phyloP scores from a whole-genome alignment of 2,888 invertebrate genomes.

The Oscheius sp. region DNA sequence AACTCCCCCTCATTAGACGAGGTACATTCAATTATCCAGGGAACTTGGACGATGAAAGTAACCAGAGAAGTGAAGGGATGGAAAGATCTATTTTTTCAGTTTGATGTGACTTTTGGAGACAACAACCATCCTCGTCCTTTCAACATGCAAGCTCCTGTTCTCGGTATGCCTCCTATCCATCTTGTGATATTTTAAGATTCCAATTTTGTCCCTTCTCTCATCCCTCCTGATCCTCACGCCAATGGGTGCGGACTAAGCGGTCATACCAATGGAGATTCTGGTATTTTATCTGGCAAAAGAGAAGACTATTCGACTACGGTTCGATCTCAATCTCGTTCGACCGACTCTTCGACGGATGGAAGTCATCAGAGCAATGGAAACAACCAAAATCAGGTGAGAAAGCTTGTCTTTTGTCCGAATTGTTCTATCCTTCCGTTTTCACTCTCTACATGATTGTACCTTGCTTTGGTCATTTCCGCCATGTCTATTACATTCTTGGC shows the following conservation, averaged over 20 bases:
- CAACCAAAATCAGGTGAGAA: constrained; percentile 6
- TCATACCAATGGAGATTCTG: constrained; percentile 4
- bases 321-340: constrained; percentile 30
- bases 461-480: too few relatives aligned
- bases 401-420: too few relatives aligned
- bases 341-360: constrained; percentile 25
- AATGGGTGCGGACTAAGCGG: constrained; percentile 1
- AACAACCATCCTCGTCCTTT: not conserved
- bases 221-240: constrained; percentile 14
- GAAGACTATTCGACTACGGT: too few relatives aligned
- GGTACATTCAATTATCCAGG: not conserved
- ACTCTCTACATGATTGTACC: too few relatives aligned
- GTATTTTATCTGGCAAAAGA: too few relatives aligned
- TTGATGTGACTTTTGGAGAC: constrained; percentile 27
- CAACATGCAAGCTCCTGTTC: constrained; percentile 26
- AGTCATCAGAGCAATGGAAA: constrained; percentile 26
- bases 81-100: constrained; percentile 26
- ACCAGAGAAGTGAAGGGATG: too few relatives aligned
- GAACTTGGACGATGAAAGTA: not conserved
- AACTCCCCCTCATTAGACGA: not conserved
- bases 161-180: not conserved
- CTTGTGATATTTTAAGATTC: constrained; percentile 5
- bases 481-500: too few relatives aligned
- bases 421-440: too few relatives aligned
- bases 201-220: not conserved